Evolutionary conservation across 2,797 vertebrate genomes (phyloP).

Genomic region (Falco berigora): DNA sequence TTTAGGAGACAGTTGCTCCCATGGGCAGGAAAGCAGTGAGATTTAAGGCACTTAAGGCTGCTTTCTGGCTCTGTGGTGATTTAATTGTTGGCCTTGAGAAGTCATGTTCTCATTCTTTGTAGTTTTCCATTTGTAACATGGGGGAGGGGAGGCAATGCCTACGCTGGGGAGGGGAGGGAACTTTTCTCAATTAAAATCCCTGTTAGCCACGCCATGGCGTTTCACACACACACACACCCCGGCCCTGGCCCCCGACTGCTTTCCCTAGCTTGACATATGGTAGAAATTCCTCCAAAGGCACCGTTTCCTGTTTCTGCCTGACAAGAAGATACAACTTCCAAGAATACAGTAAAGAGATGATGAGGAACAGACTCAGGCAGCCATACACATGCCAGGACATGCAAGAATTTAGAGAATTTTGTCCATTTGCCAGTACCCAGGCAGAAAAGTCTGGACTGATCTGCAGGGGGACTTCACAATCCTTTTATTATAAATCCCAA

Average conservation of each 20-base stretch:
- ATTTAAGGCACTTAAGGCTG: background rate
- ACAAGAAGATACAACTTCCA: slow-evolving; percentile 47
- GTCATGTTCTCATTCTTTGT: background rate
- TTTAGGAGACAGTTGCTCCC: background rate
- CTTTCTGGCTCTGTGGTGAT: background rate
- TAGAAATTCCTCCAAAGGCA: slow-evolving; percentile 50
- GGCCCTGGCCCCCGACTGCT: background rate
- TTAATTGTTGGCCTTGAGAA: slow-evolving; percentile 1
- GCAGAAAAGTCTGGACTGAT: background rate
- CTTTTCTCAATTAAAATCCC: background rate
- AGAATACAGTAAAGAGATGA: slow-evolving; percentile 46
- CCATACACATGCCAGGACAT: slow-evolving; percentile 26
- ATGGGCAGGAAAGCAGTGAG: background rate
- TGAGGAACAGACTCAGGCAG: slow-evolving; percentile 46
- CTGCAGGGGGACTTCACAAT: background rate
- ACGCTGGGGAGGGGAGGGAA: background rate
- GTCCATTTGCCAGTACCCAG: slow-evolving; percentile 40
- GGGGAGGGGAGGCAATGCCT: slow-evolving; percentile 16
- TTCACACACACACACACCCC: background rate
- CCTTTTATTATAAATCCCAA: background rate
- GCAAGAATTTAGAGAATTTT: slow-evolving; percentile 58
- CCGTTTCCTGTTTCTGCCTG: slow-evolving; percentile 47
- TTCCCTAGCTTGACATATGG: slow-evolving; percentile 38
- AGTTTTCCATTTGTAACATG: background rate
- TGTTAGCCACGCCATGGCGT: fast-evolving